A percentile compares a stretch with the other conserved stretches of the same genome.
These are phyloP conservation scores for Dendrocopos noguchii DNA, from an alignment of 2,113 vertebrate genomes.

Conservation along the genomic window DNA sequence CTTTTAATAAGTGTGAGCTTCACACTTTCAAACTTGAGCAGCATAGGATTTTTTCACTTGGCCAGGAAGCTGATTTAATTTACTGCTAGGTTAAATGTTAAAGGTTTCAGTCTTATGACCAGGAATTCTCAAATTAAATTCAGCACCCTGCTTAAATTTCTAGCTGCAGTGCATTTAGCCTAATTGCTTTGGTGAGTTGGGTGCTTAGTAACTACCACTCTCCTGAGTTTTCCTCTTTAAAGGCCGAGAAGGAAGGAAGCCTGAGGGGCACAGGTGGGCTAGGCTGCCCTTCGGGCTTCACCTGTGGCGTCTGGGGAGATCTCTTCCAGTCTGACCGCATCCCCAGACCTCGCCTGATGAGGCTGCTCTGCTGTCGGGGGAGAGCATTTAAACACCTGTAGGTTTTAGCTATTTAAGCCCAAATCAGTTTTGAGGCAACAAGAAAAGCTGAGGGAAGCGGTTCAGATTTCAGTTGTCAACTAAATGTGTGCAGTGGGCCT, in stretches of 20 bases:
- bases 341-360: conserved; percentile 56
- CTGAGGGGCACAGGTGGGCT: conserved; percentile 66
- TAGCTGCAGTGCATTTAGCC: conserved; percentile 52
- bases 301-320: conserved; percentile 50
- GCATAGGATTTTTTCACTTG: conserved; percentile 39
- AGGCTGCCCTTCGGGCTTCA: conserved; percentile 49
- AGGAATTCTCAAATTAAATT: conserved; percentile 68
- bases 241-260: conserved; percentile 25
- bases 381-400: conserved; percentile 76
- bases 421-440: conserved; percentile 74
- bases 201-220: conserved; percentile 45
- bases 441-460: conserved; percentile 73
- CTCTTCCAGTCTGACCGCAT: conserved; percentile 61
- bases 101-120: conserved; percentile 54
- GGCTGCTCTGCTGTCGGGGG: conserved; percentile 71
- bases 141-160: conserved; percentile 49
- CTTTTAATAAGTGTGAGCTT: conserved; percentile 12
- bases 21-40: conserved; percentile 41
- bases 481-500: conserved; percentile 80
- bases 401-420: conserved; percentile 70
- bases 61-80: conserved; percentile 49
- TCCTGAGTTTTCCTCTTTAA: conserved; percentile 63
- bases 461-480: conserved; percentile 81
- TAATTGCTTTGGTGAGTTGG: conserved; percentile 61
- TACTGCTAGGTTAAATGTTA: conserved; percentile 61